Evolutionary conservation across 2,113 vertebrate species (phyloP), one percentile per base, ranked within the genome.

Genomic region (Oryzias javanicus): DNA sequence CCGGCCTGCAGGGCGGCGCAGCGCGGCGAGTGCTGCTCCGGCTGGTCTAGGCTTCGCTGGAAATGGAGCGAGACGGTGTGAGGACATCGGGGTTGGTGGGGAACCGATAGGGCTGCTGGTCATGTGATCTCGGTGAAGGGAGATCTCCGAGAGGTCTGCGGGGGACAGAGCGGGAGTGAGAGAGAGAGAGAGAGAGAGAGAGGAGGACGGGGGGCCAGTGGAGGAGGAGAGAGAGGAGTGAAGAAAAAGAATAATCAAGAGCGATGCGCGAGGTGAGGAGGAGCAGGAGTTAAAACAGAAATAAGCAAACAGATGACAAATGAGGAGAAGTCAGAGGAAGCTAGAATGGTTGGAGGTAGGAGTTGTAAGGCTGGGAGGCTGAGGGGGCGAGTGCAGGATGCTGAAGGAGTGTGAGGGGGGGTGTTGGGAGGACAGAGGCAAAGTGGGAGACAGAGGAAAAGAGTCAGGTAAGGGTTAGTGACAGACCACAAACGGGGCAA

Each of bases 41-140:
- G 4, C 65, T 64, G 79, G 79, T 88, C 93, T 92, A 91, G 86
- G 94, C 92, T 89, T 90, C 90, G 89, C 60, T 86, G 91, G 91
- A 90, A 89, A 92, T 83, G 88, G 91, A 91, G 90, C 89, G 87
- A 88, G 93, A 89, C 79, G 88, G 46, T 83, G 91, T 67, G 89
- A 93, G 81, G 87, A 92, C 93, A 87, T 91, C 84, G 76, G 91
- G 83, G 80, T 91, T 81, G 86, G 87, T 83, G 82, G 89, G 91
- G 90, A 93, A 88, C 91, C 92, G 90, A 90, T 89, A 83, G 84
- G 91, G 89, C 88, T 93, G 91, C 88, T 89, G 84, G 89, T 94
- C 92, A 94, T 90, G 93, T 93, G 91, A 92, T 90, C 90, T 92
- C 91, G 75, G 91, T 80, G 90, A 91, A 91, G 60, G 76, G 77